phyloP scores from a whole-genome alignment of 1,140 invertebrate genomes.

The Wiebesia pumilae region DNA sequence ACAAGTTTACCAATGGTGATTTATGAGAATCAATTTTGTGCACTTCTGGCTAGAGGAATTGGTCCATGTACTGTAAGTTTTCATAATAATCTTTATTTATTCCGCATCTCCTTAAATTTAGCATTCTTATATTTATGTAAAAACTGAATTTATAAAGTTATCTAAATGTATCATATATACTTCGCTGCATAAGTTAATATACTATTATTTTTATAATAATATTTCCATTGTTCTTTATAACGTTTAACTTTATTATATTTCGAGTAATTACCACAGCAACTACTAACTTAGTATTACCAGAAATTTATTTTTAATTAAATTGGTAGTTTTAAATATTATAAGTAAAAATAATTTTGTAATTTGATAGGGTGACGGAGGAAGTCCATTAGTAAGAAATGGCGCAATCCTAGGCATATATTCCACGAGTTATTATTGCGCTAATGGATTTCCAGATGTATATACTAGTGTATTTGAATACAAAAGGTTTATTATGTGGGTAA shows the following conservation, averaged over 20 bases:
- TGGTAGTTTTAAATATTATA: not conserved
- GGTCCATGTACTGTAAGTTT: not conserved
- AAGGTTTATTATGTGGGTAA: not conserved
- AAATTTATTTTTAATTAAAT: not conserved
- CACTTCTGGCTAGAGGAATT: not conserved
- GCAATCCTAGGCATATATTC: not conserved
- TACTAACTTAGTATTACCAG: too few species aligned
- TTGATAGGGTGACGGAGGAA: too few species aligned
- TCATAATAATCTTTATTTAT: too few species aligned
- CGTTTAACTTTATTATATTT: too few species aligned
- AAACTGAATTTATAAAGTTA: not conserved
- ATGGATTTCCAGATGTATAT: conserved; percentile 18
- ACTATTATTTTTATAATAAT: too few species aligned
- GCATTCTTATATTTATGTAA: too few species aligned
- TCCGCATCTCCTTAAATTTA: too few species aligned
- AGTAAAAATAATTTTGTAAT: not conserved
- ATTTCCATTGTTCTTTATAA: too few species aligned
- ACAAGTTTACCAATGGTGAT: not conserved
- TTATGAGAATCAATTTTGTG: conserved; percentile 3
- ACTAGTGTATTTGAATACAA: conserved; percentile 16
- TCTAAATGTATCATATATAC: too few species aligned
- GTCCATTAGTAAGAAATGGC: too few species aligned
- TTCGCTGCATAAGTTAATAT: too few species aligned
- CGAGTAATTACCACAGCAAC: too few species aligned
- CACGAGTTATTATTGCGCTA: conserved; percentile 5